phyloP scores from a whole-genome alignment of 2,113 vertebrate species.

The Amphiprion percula region DNA sequence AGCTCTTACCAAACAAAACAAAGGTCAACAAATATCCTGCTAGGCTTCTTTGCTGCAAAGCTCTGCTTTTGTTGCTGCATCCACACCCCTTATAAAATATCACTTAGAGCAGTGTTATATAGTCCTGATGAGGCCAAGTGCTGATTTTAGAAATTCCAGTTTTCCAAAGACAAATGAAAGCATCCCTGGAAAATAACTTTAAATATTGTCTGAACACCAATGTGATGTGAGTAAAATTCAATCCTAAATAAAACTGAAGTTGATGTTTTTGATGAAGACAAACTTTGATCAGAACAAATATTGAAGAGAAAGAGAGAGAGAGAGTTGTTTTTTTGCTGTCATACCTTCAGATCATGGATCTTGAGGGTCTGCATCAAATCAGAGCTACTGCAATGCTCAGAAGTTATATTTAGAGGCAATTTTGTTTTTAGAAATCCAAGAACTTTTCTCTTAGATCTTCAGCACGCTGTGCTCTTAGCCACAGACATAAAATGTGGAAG shows the following conservation, averaged over 20 bases:
- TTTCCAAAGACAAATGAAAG: slow-evolving; percentile 2
- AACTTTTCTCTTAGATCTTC: slow-evolving; percentile 47
- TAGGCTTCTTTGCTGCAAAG: slow-evolving; percentile 35
- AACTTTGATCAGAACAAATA: slow-evolving; percentile 8
- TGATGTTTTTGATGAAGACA: slow-evolving; percentile 7
- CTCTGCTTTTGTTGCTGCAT: slow-evolving; percentile 11
- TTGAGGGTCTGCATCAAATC: slow-evolving; percentile 26
- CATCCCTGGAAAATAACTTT: background rate
- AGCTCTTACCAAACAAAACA: slow-evolving; percentile 70
- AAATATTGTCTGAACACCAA: background rate
- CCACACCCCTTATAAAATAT: slow-evolving; percentile 12
- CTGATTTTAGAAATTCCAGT: background rate
- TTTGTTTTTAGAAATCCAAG: slow-evolving; percentile 48
- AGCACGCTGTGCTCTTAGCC: slow-evolving; percentile 24
- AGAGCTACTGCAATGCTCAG: slow-evolving; percentile 18
- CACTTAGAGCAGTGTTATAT: background rate
- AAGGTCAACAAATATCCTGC: slow-evolving; percentile 72
- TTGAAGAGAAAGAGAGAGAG: background rate
- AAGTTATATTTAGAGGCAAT: slow-evolving; percentile 50
- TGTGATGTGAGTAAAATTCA: background rate
- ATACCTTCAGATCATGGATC: slow-evolving; percentile 29
- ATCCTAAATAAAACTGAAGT: slow-evolving; percentile 12
- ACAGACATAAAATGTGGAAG: slow-evolving; percentile 24
- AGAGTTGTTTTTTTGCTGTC: slow-evolving; percentile 23
- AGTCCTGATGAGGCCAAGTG: background rate